Evolutionary conservation across 2,888 invertebrate genomes (phyloP), one percentile per base, ranked within the genome.

Genomic region (Dexiosoma caninum): DNA sequence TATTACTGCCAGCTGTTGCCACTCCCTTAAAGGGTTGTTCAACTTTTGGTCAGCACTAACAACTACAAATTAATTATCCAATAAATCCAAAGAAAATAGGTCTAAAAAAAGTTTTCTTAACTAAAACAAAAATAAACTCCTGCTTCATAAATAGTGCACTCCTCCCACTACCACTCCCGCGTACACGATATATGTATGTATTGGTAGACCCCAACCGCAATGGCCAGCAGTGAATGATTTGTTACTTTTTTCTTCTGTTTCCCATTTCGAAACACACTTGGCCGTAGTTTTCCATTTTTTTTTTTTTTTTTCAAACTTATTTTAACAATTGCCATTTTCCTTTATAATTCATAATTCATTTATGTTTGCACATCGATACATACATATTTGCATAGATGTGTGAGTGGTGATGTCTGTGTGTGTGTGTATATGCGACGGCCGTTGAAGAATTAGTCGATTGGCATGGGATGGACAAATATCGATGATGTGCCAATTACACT

Each of bases 1-100:
- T 59, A 74, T 81, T 77, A 81, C 77, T 81, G 69, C 57, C 81
- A 81, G 81, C 77, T 81, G 81, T 77, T 81, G 67, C 77, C 81
- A 81, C 81, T 81, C 77, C 81, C 81, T 81, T 77, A 32, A 67
- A 70, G 74, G 72, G 81, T 81, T 81, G 72, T 77, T 81, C 69
- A 81, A 81, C 81, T 81, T 77, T 74, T 70, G 53, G 53, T 5
- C 62, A 71, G 66, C 57, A 40, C 55, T 12, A 37, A 23, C 23
- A 46, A 27, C 44, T 16, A 44, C 23, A 32, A 19, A 37, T 23
- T 32, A 19, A 49, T 21, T 14, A 14, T 32, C 57, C 14, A 67
- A 42, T 55, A 66, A 49, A 66, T 74, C 40, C 12, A 60, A 67
- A 42, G 21, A 75, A 75, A 51, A 64, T 19, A 60, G 70, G 46